Evolutionary conservation across 2,888 invertebrate species (phyloP).

Genomic region (Baronia brevicornis): DNA sequence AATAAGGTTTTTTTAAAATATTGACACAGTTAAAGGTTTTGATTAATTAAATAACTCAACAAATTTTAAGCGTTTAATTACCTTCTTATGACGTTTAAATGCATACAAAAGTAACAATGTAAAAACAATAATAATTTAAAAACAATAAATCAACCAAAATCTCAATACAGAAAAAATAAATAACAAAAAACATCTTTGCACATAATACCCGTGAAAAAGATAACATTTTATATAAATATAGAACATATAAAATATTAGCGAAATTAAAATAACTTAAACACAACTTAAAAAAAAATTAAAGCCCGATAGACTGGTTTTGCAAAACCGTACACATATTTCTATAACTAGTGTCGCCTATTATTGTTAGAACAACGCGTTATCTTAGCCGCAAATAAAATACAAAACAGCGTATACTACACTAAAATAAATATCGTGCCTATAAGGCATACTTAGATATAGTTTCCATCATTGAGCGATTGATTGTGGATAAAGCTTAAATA

Average conservation of each 20-base stretch:
- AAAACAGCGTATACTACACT: conserved; percentile 18
- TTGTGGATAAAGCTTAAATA: conserved; percentile 28
- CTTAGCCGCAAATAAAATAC: conserved; percentile 28
- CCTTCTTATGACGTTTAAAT: too few species aligned
- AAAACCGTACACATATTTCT: conserved; percentile 27
- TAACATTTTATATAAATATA: conserved; percentile 11
- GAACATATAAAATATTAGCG: conserved; percentile 18
- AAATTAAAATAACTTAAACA: conserved; percentile 46
- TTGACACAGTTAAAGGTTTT: too few species aligned
- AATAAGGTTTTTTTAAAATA: too few species aligned
- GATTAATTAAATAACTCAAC: too few species aligned
- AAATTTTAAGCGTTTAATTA: too few species aligned
- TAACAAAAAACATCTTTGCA: conserved; percentile 4
- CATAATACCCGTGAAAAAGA: conserved; percentile 15
- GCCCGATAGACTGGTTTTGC: conserved; percentile 47
- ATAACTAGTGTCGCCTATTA: conserved; percentile 22
- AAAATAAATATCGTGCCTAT: conserved; percentile 32
- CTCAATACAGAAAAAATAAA: not conserved
- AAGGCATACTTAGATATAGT: conserved; percentile 33
- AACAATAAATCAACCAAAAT: conserved; percentile 2
- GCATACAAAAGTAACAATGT: conserved; percentile 5
- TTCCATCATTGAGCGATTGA: conserved; percentile 32
- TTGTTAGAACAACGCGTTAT: too few species aligned
- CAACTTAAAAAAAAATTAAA: conserved; percentile 42
- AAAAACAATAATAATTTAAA: not conserved